These are phyloP conservation scores for Microctenopoma stevenorrisi DNA, from an alignment of 2,797 vertebrate species.

Conservation along the genomic window DNA sequence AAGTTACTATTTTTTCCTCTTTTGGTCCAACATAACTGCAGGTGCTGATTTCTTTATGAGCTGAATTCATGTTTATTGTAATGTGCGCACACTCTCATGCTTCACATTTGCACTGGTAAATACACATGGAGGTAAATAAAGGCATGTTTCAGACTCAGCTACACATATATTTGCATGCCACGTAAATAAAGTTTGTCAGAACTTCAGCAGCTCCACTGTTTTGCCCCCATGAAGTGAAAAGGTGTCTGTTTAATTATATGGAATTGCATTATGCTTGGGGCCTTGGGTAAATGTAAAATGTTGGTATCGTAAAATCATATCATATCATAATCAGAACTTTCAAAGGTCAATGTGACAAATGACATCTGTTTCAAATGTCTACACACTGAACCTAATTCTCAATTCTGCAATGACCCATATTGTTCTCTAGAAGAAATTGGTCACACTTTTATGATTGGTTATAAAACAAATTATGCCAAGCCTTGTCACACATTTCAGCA, in stretches of 20 bases:
- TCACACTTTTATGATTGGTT: constrained; percentile 57
- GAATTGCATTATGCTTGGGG: not conserved
- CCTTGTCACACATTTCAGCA: constrained; percentile 24
- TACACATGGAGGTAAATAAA: constrained; percentile 48
- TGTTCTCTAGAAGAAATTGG: constrained; percentile 18
- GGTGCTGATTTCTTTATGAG: not conserved
- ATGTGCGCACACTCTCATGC: constrained; percentile 16
- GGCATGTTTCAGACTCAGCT: constrained; percentile 36
- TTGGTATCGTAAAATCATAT: constrained; percentile 6
- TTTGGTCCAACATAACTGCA: constrained; percentile 6
- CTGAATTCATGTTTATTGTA: not conserved
- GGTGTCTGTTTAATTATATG: not conserved
- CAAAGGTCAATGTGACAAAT: constrained; percentile 23
- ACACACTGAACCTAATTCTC: constrained; percentile 28
- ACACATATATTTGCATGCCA: constrained; percentile 66
- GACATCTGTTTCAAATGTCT: constrained; percentile 13
- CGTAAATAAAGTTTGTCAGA: constrained; percentile 59
- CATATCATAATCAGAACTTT: constrained; percentile 6
- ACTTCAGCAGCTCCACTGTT: constrained; percentile 44
- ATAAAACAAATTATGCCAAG: constrained; percentile 45
- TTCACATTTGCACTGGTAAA: constrained; percentile 11
- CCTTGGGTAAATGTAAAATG: not conserved
- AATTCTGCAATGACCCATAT: constrained; percentile 41
- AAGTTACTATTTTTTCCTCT: not conserved
- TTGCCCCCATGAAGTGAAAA: not conserved